Conservation (phyloP, 1,140 invertebrate species). For the Ips nitidus region DNA sequence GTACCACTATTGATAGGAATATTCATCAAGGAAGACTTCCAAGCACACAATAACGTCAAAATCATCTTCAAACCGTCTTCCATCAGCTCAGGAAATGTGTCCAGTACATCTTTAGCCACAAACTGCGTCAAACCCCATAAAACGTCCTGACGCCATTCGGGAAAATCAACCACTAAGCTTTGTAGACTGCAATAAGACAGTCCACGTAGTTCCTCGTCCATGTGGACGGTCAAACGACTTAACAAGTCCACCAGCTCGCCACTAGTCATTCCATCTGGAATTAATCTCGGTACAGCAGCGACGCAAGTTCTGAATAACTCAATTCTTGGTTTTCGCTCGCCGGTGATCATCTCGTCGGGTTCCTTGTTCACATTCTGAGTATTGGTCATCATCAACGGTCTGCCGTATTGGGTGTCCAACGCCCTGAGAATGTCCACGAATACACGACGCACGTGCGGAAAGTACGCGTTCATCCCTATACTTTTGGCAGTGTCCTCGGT, state of each 20-base stretch:
- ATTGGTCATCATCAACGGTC: slow-evolving; percentile 93
- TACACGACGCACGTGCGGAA: slow-evolving; percentile 91
- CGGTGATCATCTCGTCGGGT: slow-evolving; percentile 91
- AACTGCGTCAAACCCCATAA: slow-evolving; percentile 94
- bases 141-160: slow-evolving; percentile 96
- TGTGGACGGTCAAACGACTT: slow-evolving; percentile 86
- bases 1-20: slow-evolving; percentile 25
- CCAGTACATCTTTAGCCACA: slow-evolving; percentile 87
- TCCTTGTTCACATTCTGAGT: slow-evolving; percentile 96
- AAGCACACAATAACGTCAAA: slow-evolving; percentile 87
- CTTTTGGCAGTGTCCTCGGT: slow-evolving; percentile 93
- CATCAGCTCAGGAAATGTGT: slow-evolving; percentile 79
- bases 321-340: slow-evolving; percentile 96
- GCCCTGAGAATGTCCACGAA: slow-evolving; percentile 95
- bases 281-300: slow-evolving; percentile 94
- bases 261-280: slow-evolving; percentile 95
- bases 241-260: slow-evolving; percentile 93
- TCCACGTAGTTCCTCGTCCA: slow-evolving; percentile 87
- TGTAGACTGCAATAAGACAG: slow-evolving; percentile 96
- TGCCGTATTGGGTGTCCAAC: slow-evolving; percentile 94
- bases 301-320: slow-evolving; percentile 98
- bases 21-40: slow-evolving; percentile 76
- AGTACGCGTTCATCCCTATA: slow-evolving; percentile 96
- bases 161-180: slow-evolving; percentile 93
- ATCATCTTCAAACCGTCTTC: slow-evolving; percentile 95